A percentile compares a stretch with the other conserved stretches of the same genome.
Evolutionary conservation across 2,888 invertebrate genomes (phyloP).

Genomic region (Sinelater perroti): DNA sequence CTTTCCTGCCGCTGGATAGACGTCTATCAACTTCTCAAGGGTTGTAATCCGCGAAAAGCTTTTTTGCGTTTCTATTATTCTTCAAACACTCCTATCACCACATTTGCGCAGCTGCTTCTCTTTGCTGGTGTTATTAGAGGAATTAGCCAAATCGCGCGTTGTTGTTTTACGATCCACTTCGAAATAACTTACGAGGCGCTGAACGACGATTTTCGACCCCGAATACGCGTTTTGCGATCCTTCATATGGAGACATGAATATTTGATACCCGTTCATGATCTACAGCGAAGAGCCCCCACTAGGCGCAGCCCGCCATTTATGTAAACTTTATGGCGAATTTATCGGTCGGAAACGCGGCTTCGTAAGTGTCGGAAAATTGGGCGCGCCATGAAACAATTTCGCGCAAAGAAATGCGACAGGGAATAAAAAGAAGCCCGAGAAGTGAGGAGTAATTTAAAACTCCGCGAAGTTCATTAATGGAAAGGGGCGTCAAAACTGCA

Average conservation of each 20-base stretch:
- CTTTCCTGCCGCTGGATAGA: slow-evolving; percentile 37
- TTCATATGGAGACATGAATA: slow-evolving; percentile 42
- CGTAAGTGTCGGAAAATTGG: slow-evolving; percentile 37
- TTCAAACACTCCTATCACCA: too few species aligned
- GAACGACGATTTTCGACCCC: slow-evolving; percentile 39
- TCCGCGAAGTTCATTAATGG: slow-evolving; percentile 5
- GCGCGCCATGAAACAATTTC: slow-evolving; percentile 10
- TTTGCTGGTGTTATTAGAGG: too few species aligned
- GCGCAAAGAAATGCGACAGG: background rate
- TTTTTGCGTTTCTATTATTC: slow-evolving; percentile 2
- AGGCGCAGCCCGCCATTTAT: slow-evolving; percentile 39
- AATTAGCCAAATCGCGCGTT: too few species aligned
- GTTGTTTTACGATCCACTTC: slow-evolving; percentile 22
- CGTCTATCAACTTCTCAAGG: slow-evolving; percentile 42
- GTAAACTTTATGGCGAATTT: slow-evolving; percentile 42
- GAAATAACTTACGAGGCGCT: slow-evolving; percentile 42
- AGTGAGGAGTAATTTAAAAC: slow-evolving; percentile 10
- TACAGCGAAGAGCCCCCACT: slow-evolving; percentile 35
- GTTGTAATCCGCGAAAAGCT: slow-evolving; percentile 17
- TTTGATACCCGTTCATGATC: slow-evolving; percentile 42
- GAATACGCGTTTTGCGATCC: slow-evolving; percentile 33
- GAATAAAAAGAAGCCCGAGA: slow-evolving; percentile 3
- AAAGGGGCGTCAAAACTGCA: slow-evolving; percentile 10
- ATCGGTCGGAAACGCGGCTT: slow-evolving; percentile 37
- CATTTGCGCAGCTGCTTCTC: too few species aligned